A percentile compares a stretch with the other conserved stretches of the same genome.
Evolutionary conservation across 1,140 invertebrate species (phyloP).

Genomic region (Latrodectus geometricus): DNA sequence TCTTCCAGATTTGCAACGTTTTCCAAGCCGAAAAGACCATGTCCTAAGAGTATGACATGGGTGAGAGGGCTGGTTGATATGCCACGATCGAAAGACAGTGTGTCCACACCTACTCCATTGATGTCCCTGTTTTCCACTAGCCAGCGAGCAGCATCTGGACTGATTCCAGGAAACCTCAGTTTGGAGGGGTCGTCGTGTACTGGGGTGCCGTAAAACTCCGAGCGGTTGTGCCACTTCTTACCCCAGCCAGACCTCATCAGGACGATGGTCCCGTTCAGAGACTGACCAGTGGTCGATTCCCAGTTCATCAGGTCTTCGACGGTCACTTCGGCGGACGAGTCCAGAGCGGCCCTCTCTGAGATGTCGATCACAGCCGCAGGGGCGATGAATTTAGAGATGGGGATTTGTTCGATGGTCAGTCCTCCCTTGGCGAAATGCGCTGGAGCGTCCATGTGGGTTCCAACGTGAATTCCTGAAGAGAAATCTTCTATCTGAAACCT

Average conservation of each 20-base stretch:
- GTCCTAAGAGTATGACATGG: constrained; percentile 19
- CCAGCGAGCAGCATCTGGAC: constrained; percentile 73
- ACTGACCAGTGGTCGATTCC: constrained; percentile 62
- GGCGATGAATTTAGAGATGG: constrained; percentile 74
- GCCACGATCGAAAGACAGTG: constrained; percentile 74
- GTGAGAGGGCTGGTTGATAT: constrained; percentile 67
- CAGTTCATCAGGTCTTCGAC: constrained; percentile 64
- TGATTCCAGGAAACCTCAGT: constrained; percentile 70
- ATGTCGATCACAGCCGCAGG: constrained; percentile 66
- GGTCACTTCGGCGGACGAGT: constrained; percentile 64
- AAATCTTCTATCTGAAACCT: constrained; percentile 64
- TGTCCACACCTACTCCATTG: constrained; percentile 76
- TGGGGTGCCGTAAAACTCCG: constrained; percentile 62
- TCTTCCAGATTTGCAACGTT: constrained; percentile 63
- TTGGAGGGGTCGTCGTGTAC: constrained; percentile 24
- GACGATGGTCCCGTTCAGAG: constrained; percentile 67
- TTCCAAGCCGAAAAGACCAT: constrained; percentile 50
- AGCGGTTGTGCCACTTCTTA: constrained; percentile 64
- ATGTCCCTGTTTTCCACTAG: constrained; percentile 73
- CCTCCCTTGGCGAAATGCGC: constrained; percentile 74
- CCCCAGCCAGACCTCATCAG: constrained; percentile 75
- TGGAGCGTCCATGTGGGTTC: constrained; percentile 79
- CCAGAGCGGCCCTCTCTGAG: constrained; percentile 59
- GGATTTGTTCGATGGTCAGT: constrained; percentile 74
- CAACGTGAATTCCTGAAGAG: constrained; percentile 65